Base-by-base conservation (phyloP, 2,888 invertebrate species). In the Smittia sp. region DNA sequence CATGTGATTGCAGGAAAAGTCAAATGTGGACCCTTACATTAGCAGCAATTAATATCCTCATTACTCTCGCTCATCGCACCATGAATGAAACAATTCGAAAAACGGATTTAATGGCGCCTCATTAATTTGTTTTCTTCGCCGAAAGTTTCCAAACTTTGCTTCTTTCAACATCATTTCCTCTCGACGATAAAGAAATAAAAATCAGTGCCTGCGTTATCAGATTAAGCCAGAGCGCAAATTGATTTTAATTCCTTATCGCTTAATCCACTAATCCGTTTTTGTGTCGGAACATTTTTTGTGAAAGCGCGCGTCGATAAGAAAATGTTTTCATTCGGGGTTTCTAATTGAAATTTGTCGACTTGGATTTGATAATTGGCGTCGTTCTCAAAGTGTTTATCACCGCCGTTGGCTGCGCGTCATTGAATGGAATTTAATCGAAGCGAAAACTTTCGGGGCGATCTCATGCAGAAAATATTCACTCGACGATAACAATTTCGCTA, bases 161-260 rank as follows among this genome's bases (percentile, higher is more conserved):
- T 46, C 11, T 46, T 46, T n/a, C 46, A 46, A 46, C 15, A 11
- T 46, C 46, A 46, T 46, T 46, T 46, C 46, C 11, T 46, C 15
- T 46, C 22, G 20, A 20, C 18, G 22, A 58, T 18, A 54, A 25
- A 18, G 41, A 27, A 54, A 69, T 52, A 18, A 54, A 25, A 69
- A 69, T 69, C 69, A 69, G 52, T 32, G 41, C 69, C 15, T 18
- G 22, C 20, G 67, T 67, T 67, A 67, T 67, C 67, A 46, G 67
- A 67, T 67, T 67, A 67, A 67, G 54, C 24, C 58, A 18, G 25
- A 52, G 18, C 27, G 69, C 41, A 69, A 69, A 69, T 69, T 69
- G 54, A 69, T 27, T 54, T 27, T 41, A 69, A 63, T 20, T 52
- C 41, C 69, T 69, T 69, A 69, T 69, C 69, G 24, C n/a, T 27